Evolutionary conservation across 1,140 invertebrate genomes (phyloP).

Genomic region (Pollicipes pollicipes): DNA sequence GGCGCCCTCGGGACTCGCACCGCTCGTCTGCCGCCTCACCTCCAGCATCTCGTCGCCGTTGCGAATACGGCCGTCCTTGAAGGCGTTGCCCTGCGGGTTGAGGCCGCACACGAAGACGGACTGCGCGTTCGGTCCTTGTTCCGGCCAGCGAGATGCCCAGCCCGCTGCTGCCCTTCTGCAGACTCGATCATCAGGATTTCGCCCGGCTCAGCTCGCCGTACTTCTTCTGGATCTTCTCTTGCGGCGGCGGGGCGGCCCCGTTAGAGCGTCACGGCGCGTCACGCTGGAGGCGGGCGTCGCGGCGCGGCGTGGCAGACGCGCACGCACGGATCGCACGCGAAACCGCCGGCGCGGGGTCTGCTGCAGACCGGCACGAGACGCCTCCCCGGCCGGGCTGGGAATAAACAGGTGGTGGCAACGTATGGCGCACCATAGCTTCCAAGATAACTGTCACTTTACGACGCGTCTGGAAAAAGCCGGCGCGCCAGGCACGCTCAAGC

Average conservation of each 20-base stretch:
- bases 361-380: too few relatives aligned
- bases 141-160: conserved; percentile 85
- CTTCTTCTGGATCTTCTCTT: conserved; percentile 81
- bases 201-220: conserved; percentile 62
- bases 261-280: too few relatives aligned
- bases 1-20: neutral
- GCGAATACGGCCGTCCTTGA: conserved; percentile 50
- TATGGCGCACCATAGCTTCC: too few relatives aligned
- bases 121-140: conserved; percentile 78
- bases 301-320: too few relatives aligned
- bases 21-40: conserved; percentile 31
- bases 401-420: too few relatives aligned
- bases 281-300: too few relatives aligned
- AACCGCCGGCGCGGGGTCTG: too few relatives aligned
- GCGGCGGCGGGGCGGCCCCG: conserved; percentile 21
- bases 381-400: too few relatives aligned
- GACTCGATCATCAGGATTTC: conserved; percentile 42
- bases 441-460: too few relatives aligned
- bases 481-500: too few relatives aligned
- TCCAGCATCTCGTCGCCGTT: conserved; percentile 92
- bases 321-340: too few relatives aligned
- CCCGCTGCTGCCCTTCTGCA: conserved; percentile 38
- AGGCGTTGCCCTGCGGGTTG: conserved; percentile 66
- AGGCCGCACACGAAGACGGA: conserved; percentile 89
- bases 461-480: too few relatives aligned